Evolutionary conservation across 2,797 vertebrate genomes (phyloP).

Genomic region (Cyprinella venusta): DNA sequence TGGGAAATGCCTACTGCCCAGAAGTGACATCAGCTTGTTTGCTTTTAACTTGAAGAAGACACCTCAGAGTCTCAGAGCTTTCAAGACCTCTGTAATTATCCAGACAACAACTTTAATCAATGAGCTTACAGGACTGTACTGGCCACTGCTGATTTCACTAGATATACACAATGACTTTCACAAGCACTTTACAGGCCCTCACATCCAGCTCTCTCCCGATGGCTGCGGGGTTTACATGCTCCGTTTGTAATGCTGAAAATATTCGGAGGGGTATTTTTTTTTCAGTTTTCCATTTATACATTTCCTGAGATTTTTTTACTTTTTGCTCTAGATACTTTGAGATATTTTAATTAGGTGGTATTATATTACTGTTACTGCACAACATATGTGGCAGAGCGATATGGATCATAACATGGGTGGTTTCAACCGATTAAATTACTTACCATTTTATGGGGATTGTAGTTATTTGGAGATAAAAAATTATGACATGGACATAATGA

Average conservation of each 20-base stretch:
- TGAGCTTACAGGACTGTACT: background rate
- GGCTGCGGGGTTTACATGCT: slow-evolving; percentile 30
- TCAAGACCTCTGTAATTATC: background rate
- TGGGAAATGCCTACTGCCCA: slow-evolving; percentile 25
- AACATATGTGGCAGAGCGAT: slow-evolving; percentile 48
- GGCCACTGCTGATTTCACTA: background rate
- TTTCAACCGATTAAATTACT: slow-evolving; percentile 3
- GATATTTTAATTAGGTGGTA: slow-evolving; percentile 53
- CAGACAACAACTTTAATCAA: slow-evolving; percentile 1
- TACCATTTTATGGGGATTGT: too few species aligned
- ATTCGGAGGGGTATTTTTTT: slow-evolving; percentile 34
- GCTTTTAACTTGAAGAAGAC: background rate
- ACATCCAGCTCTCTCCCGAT: slow-evolving; percentile 25
- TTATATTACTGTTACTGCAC: slow-evolving; percentile 45
- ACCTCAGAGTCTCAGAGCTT: background rate
- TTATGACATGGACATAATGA: too few species aligned
- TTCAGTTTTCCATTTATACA: slow-evolving; percentile 39
- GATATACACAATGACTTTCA: slow-evolving; percentile 32
- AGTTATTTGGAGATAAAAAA: too few species aligned
- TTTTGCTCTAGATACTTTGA: slow-evolving; percentile 53
- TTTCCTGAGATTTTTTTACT: slow-evolving; percentile 44
- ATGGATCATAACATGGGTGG: slow-evolving; percentile 30
- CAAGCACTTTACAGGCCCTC: slow-evolving; percentile 14
- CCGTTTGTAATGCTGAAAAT: slow-evolving; percentile 53
- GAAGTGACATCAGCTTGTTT: slow-evolving; percentile 25